Percentiles rank a stretch among this genome's conserved stretches.
Evolutionary conservation across 2,888 invertebrate species (phyloP).

Genomic region (Lathronympha strigana): DNA sequence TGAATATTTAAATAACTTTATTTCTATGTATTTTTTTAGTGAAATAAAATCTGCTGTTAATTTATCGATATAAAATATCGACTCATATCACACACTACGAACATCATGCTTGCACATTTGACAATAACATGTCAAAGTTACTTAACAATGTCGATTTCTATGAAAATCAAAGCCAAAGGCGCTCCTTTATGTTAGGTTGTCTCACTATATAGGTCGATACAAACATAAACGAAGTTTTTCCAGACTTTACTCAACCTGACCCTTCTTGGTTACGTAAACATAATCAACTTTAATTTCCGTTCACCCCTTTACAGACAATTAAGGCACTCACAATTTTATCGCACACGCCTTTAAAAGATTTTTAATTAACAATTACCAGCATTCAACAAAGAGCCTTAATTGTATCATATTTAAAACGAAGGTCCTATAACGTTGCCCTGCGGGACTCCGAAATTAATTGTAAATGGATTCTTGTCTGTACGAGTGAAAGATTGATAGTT

Average conservation of each 20-base stretch:
- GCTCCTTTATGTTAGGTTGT: no score
- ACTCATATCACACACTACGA: no score
- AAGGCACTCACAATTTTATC: slow-evolving; percentile 31
- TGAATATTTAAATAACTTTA: no score
- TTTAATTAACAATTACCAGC: slow-evolving; percentile 25
- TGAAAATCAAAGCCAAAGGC: no score
- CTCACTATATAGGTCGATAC: not conserved
- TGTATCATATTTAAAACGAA: not conserved
- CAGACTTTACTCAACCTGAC: not conserved
- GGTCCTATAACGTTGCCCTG: not conserved
- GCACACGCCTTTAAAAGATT: slow-evolving; percentile 28
- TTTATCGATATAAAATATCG: no score
- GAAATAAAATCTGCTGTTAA: no score
- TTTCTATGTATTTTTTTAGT: no score
- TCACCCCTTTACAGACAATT: slow-evolving; percentile 29
- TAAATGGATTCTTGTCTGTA: slow-evolving; percentile 12
- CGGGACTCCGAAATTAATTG: not conserved
- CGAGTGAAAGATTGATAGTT: not conserved
- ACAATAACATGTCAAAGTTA: no score
- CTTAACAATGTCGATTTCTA: no score
- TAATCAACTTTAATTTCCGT: slow-evolving; percentile 23
- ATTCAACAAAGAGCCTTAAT: slow-evolving; percentile 12
- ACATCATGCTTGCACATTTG: no score
- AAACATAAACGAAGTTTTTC: not conserved
- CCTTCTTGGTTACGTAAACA: slow-evolving; percentile 19